These are phyloP conservation scores for Troglohyphantes excavatus DNA, from an alignment of 2,888 invertebrate genomes.

Conservation along the genomic window DNA sequence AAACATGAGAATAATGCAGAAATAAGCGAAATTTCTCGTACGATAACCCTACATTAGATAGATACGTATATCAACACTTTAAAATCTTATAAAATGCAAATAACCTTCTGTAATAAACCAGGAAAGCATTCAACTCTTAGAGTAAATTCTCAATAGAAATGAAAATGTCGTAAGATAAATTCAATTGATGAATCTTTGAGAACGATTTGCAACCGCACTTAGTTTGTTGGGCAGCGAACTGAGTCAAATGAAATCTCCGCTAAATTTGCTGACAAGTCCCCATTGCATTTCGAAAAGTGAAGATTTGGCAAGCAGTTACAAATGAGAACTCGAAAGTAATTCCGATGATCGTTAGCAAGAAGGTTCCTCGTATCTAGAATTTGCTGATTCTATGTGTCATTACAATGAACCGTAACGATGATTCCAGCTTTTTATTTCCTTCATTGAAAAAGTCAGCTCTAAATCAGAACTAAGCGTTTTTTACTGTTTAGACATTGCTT, in stretches of 20 bases:
- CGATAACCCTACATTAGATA: no score
- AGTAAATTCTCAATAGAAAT: neutral
- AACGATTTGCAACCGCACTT: neutral
- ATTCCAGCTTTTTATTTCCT: constrained; percentile 14
- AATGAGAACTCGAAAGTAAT: constrained; percentile 48
- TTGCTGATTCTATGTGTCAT: constrained; percentile 63
- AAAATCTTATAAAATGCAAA: neutral
- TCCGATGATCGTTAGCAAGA: constrained; percentile 44
- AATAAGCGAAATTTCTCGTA: no score
- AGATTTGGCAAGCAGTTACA: constrained; percentile 50
- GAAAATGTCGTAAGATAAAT: neutral
- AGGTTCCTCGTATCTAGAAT: constrained; percentile 42
- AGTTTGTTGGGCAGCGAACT: neutral
- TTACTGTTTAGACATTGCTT: neutral
- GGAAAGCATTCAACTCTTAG: neutral
- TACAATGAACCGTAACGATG: constrained; percentile 40
- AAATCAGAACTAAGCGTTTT: neutral
- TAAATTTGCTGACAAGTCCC: constrained; percentile 64
- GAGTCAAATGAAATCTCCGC: neutral
- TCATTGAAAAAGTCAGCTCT: neutral
- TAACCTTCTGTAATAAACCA: neutral
- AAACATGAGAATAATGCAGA: no score
- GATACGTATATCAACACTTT: no score
- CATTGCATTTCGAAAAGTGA: constrained; percentile 63
- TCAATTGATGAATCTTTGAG: constrained; percentile 10